Percentiles rank a stretch among this genome's conserved stretches.
phyloP scores from a whole-genome alignment of 2,888 invertebrate species.

The Drosophila greeni region DNA sequence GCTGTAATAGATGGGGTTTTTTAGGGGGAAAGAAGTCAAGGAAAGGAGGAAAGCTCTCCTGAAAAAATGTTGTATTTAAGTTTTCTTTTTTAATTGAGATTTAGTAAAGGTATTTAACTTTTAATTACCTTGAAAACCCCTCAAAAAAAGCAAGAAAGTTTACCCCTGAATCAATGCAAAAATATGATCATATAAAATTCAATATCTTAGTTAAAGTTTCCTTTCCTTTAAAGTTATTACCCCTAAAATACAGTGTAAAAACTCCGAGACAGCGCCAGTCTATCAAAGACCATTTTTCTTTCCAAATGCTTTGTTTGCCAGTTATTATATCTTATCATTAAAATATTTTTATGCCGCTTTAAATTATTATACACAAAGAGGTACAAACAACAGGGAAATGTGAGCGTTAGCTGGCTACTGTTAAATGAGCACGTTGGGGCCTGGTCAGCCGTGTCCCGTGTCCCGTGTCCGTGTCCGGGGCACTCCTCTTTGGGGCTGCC shows the following conservation, averaged over 20 bases:
- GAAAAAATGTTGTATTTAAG: background rate
- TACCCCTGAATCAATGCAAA: background rate
- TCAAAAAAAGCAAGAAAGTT: background rate
- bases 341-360: conserved; percentile 62
- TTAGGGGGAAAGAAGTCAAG: background rate
- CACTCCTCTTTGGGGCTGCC: conserved; percentile 61
- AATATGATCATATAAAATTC: background rate
- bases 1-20: conserved; percentile 18
- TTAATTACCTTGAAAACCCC: background rate
- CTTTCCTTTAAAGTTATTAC: conserved; percentile 1
- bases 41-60: background rate
- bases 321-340: conserved; percentile 68
- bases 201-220: background rate
- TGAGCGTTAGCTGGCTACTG: conserved; percentile 68
- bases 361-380: conserved; percentile 47
- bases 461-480: conserved; percentile 46
- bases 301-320: conserved; percentile 36
- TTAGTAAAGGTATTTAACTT: background rate
- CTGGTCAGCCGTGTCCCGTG: conserved; percentile 46
- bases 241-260: conserved; percentile 3
- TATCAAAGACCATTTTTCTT: conserved; percentile 1
- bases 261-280: conserved; percentile 15
- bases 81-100: background rate
- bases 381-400: conserved; percentile 39
- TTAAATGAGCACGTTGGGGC: conserved; percentile 71